Evolutionary conservation across 2,113 vertebrate genomes (phyloP).

Genomic region (Brevimyrus niger): DNA sequence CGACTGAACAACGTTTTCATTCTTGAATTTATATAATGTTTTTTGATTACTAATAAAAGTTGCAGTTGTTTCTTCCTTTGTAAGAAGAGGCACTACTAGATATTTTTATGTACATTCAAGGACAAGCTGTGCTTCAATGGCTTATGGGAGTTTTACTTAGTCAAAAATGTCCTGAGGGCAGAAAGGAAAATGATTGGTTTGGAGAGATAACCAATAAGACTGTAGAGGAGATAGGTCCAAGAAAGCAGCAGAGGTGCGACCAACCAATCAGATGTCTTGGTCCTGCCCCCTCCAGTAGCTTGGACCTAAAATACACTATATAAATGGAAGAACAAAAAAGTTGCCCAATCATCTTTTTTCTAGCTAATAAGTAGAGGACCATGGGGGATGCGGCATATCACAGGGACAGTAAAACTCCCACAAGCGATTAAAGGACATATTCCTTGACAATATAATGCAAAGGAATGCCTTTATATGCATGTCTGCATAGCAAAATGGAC

Average conservation of each 20-base stretch:
- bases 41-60: not conserved
- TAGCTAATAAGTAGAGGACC: not conserved
- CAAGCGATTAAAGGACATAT: not conserved
- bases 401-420: not conserved
- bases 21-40: not conserved
- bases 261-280: no score
- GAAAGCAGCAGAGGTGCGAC: no score
- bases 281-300: no score
- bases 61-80: not conserved
- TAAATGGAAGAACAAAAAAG: not conserved
- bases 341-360: not conserved
- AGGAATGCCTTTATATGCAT: not conserved
- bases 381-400: not conserved
- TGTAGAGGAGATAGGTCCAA: no score
- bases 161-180: no score
- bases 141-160: not conserved
- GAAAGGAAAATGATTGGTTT: no score
- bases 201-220: no score
- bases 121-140: not conserved
- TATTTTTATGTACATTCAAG: not conserved
- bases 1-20: not conserved
- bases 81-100: not conserved
- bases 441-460: not conserved
- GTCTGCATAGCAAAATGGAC: not conserved
- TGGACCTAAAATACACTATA: not conserved